These are phyloP conservation scores for Festucalex cinctus DNA, from an alignment of 2,113 vertebrate genomes.

Conservation along the genomic window DNA sequence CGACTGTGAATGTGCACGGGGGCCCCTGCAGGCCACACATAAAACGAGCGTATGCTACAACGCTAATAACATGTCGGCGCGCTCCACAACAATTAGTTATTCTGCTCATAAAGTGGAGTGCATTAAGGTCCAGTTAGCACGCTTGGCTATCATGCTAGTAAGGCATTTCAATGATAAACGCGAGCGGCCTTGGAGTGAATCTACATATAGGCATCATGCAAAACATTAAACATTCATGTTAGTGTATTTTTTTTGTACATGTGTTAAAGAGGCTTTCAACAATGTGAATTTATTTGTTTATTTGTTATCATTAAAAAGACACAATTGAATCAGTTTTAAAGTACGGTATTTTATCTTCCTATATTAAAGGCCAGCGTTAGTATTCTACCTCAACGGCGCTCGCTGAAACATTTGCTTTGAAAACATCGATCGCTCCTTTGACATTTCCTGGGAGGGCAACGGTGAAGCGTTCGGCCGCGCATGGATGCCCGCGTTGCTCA, in stretches of 20 bases:
- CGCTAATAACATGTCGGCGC: not conserved
- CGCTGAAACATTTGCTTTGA: constrained; percentile 31
- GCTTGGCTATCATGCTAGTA: not conserved
- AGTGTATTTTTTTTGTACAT: not conserved
- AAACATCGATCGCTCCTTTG: not conserved
- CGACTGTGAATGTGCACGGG: not conserved
- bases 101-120: not conserved
- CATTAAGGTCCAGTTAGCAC: not conserved
- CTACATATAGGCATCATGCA: not conserved
- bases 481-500: not conserved
- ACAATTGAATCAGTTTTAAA: not conserved
- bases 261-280: not conserved
- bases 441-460: not conserved
- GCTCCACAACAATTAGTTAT: constrained; percentile 1
- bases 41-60: constrained; percentile 16
- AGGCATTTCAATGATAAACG: not conserved
- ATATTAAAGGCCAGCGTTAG: not conserved
- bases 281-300: not conserved
- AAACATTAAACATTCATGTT: not conserved
- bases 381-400: constrained; percentile 4
- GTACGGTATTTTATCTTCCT: not conserved
- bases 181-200: not conserved
- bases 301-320: not conserved
- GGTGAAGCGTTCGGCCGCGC: not conserved
- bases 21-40: constrained; percentile 6